A percentile compares a stretch with the other conserved stretches of the same genome.
Evolutionary conservation across 2,797 vertebrate species (phyloP).

Genomic region (Microchirus variegatus): DNA sequence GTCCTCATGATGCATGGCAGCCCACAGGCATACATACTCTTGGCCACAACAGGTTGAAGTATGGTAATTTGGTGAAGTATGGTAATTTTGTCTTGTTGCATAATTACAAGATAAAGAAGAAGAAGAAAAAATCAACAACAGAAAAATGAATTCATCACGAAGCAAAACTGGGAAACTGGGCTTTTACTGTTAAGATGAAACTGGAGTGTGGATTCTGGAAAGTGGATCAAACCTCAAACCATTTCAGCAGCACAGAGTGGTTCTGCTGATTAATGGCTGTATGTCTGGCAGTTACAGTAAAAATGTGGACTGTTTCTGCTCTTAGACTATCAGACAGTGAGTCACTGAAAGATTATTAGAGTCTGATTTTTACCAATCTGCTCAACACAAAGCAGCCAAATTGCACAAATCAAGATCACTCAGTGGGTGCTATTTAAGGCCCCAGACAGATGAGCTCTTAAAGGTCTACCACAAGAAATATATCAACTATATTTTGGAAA

Average conservation of each 20-base stretch:
- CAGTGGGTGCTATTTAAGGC: constrained; percentile 26
- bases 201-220: constrained; percentile 38
- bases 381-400: constrained; percentile 45
- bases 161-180: constrained; percentile 21
- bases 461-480: constrained; percentile 7
- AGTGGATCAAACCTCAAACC: constrained; percentile 67
- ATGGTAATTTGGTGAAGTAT: neutral
- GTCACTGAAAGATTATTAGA: constrained; percentile 26
- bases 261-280: constrained; percentile 49
- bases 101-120: too few relatives aligned
- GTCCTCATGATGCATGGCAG: constrained; percentile 28
- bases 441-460: neutral
- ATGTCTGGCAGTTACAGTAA: constrained; percentile 28
- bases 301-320: constrained; percentile 29
- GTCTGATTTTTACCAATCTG: constrained; percentile 40
- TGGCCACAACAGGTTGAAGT: neutral
- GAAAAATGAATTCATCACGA: constrained; percentile 14
- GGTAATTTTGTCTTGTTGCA: constrained; percentile 39
- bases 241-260: constrained; percentile 35
- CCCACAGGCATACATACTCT: constrained; percentile 15
- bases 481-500: constrained; percentile 2
- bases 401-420: constrained; percentile 47
- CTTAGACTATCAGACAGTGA: constrained; percentile 44
- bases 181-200: constrained; percentile 18
- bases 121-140: too few relatives aligned